Percentiles rank a stretch among this genome's conserved stretches.
phyloP scores from a whole-genome alignment of 2,888 invertebrate genomes.

The Acronicta alni region DNA sequence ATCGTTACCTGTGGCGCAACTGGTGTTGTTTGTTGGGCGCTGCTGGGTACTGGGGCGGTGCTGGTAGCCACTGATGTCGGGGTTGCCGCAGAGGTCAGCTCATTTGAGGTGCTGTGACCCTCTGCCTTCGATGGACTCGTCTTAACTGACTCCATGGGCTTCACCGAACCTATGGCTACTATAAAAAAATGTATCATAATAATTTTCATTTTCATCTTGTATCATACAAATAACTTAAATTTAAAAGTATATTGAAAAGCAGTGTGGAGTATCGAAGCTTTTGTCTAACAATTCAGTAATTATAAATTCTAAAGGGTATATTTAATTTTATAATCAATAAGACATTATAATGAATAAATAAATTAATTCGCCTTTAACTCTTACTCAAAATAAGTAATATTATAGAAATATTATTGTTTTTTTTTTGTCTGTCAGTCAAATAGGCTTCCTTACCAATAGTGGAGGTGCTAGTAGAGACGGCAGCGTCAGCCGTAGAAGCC shows the following conservation, averaged over 20 bases:
- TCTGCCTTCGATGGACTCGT: slow-evolving; percentile 58
- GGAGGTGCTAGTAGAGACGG: slow-evolving; percentile 66
- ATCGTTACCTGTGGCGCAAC: slow-evolving; percentile 69
- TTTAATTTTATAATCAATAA: too few species aligned
- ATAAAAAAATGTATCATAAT: neutral
- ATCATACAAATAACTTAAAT: too few species aligned
- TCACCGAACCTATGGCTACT: slow-evolving; percentile 53
- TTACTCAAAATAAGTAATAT: too few species aligned
- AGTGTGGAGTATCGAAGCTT: too few species aligned
- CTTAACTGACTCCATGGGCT: slow-evolving; percentile 57
- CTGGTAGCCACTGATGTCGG: slow-evolving; percentile 33
- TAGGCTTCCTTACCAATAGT: slow-evolving; percentile 57
- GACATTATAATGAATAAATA: too few species aligned
- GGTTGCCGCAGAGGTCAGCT: slow-evolving; percentile 30
- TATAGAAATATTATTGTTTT: too few species aligned
- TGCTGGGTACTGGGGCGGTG: slow-evolving; percentile 63
- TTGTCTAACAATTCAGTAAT: too few species aligned
- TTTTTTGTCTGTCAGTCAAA: neutral
- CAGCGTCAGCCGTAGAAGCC: slow-evolving; percentile 55
- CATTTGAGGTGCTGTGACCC: slow-evolving; percentile 19
- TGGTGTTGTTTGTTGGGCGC: slow-evolving; percentile 68
- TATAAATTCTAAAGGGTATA: too few species aligned
- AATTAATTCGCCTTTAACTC: too few species aligned
- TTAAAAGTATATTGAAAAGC: too few species aligned
- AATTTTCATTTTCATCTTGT: too few species aligned